A percentile compares a stretch with the other conserved stretches of the same genome.
Evolutionary conservation across 2,888 invertebrate species (phyloP).

Genomic region (Uloborus plumipes): DNA sequence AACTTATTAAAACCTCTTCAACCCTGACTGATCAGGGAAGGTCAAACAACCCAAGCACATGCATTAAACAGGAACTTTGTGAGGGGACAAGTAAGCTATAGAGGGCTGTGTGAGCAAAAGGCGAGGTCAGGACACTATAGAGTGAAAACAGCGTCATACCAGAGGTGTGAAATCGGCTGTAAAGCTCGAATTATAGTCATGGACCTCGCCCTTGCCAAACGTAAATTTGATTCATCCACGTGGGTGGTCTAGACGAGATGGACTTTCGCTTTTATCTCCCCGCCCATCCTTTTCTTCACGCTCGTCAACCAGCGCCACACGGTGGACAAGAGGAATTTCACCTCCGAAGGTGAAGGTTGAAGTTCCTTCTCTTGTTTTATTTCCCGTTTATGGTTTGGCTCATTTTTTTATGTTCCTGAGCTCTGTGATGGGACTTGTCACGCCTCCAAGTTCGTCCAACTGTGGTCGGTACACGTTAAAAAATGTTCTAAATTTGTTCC

Average conservation of each 20-base stretch:
- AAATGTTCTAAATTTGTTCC: no score
- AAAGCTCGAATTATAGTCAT: conserved; percentile 31
- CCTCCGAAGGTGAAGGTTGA: conserved; percentile 35
- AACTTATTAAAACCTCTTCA: no score
- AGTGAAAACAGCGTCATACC: conserved; percentile 28
- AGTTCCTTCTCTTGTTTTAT: not conserved
- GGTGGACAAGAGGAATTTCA: conserved; percentile 32
- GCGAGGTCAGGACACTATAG: not conserved
- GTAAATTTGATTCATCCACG: conserved; percentile 32
- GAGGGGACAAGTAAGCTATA: no score
- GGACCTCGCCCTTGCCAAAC: conserved; percentile 27
- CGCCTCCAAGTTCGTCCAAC: no score
- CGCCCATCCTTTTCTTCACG: conserved; percentile 40
- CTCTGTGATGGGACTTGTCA: no score
- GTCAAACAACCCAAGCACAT: no score
- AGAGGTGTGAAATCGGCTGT: conserved; percentile 45
- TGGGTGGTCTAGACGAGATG: conserved; percentile 36
- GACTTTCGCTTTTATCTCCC: conserved; percentile 26
- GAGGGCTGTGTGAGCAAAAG: no score
- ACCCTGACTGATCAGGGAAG: no score
- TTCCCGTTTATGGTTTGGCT: no score
- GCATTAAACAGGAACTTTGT: no score
- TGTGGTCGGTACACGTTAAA: no score
- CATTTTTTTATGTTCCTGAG: no score
- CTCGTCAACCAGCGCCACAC: conserved; percentile 23